Conservation (phyloP, 1,140 invertebrate genomes). For the Eurytemora carolleeae region DNA sequence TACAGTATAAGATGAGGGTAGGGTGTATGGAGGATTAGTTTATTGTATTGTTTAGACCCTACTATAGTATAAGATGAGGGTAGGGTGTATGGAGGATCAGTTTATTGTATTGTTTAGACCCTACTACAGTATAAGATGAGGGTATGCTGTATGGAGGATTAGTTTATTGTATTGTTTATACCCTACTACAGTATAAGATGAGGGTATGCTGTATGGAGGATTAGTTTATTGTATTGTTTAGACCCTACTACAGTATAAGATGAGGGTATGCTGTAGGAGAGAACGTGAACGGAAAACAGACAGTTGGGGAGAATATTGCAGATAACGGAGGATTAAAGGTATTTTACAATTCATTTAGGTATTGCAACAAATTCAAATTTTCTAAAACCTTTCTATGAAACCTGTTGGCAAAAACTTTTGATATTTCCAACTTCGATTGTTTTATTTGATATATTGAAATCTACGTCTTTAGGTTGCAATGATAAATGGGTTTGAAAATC, state of each 20-base stretch:
- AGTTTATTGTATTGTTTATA: conserved; percentile 28
- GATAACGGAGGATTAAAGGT: conserved; percentile 83
- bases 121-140: too few relatives aligned
- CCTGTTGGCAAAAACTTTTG: background rate
- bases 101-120: too few relatives aligned
- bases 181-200: conserved; percentile 67
- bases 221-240: conserved; percentile 61
- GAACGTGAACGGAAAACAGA: conserved; percentile 51
- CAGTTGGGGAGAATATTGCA: conserved; percentile 63
- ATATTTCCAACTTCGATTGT: background rate
- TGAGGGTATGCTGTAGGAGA: conserved; percentile 56
- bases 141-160: too few relatives aligned
- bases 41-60: too few relatives aligned
- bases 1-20: too few relatives aligned
- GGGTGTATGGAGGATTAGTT: too few relatives aligned
- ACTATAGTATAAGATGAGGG: too few relatives aligned
- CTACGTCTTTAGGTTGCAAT: background rate
- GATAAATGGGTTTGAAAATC: background rate
- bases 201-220: conserved; percentile 72
- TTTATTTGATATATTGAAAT: background rate
- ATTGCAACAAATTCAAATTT: too few relatives aligned
- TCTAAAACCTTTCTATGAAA: too few relatives aligned
- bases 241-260: conserved; percentile 71
- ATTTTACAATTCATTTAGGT: too few relatives aligned
- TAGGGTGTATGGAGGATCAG: too few relatives aligned